A percentile compares a stretch with the other conserved stretches of the same genome.
These are phyloP conservation scores for Neogale vison DNA, from an alignment of 2,113 vertebrate genomes.

Conservation along the genomic window DNA sequence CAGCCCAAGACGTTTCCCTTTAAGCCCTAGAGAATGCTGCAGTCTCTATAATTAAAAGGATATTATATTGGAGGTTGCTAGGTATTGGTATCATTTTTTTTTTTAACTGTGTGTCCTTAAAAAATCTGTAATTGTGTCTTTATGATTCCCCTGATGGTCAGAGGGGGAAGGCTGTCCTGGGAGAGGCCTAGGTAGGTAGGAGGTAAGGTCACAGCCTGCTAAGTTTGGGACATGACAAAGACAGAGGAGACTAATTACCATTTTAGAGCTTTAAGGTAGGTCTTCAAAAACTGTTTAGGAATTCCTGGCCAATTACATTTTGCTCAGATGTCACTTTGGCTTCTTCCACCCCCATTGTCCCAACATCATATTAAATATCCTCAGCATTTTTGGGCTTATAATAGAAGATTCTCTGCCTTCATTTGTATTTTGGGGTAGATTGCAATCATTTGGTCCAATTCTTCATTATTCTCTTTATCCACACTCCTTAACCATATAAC, in stretches of 20 bases:
- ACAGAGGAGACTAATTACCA: not conserved
- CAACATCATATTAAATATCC: not conserved
- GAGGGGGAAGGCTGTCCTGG: not conserved
- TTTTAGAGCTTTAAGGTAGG: not conserved
- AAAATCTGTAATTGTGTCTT: not conserved
- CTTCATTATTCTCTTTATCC: not conserved
- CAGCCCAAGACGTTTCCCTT: not conserved
- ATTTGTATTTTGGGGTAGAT: not conserved
- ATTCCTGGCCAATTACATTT: not conserved
- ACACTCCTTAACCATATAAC: not conserved
- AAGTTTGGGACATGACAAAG: not conserved
- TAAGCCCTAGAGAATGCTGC: not conserved
- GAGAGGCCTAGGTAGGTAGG: not conserved
- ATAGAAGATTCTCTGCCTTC: not conserved
- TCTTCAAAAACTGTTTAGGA: not conserved
- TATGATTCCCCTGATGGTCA: not conserved
- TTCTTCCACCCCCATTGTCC: not conserved
- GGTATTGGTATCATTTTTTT: not conserved
- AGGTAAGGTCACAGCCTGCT: not conserved
- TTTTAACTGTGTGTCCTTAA: not conserved
- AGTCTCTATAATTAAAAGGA: constrained; percentile 22
- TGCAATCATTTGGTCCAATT: not conserved
- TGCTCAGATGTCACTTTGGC: not conserved
- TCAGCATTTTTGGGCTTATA: not conserved
- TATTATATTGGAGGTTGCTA: not conserved